Evolutionary conservation across 2,113 vertebrate genomes (phyloP), one percentile per base, ranked within the genome.

Genomic region (Paracyprichromis sp.): DNA sequence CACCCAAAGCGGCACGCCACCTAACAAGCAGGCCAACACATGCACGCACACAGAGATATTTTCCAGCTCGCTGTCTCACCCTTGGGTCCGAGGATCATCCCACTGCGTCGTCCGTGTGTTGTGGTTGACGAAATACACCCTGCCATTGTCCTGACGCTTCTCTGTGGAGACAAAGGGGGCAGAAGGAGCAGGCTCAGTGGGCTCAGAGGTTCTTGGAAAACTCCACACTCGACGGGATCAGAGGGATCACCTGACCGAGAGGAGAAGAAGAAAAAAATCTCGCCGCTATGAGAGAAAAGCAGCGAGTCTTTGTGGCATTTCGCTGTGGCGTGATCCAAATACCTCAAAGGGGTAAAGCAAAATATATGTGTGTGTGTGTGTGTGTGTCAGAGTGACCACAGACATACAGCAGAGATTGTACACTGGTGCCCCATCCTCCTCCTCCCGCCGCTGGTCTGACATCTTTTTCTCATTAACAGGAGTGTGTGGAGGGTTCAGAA

Each of bases 111-210:
- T 99, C 61, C 98, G 96, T 0, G 99, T 99, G 96, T 99, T 99
- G 96, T 99, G 99, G 97, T 99, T 99, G 97, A 99, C 99, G 90
- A 98, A 99, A 97, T 99, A 99, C 87, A 99, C 97, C 86, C 98
- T 95, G 47, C 98, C 98, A 59, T 99, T 99, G 97, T 99, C 98
- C 96, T 99, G 98, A 26, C 98, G 97, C 94, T 99, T 99, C 94
- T 99, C 98, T 99, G 96, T 10, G 71, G 89, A 92, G 36, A 92
- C 83, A 89, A 29, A 80, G 0, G 47, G 8, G 79, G 83, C 56
- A 83, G 24, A 40, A 16, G 29, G 24, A 26, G 34, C 56, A 29
- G 8, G 36, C 47, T 84, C 34, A 73, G 4, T 16, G 57, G 59
- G 50, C 8, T 21, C 3, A 19, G 52, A 54, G 16, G 43, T 50